Base-by-base conservation (phyloP, 1,140 invertebrate genomes). In the Papilio xuthus region DNA sequence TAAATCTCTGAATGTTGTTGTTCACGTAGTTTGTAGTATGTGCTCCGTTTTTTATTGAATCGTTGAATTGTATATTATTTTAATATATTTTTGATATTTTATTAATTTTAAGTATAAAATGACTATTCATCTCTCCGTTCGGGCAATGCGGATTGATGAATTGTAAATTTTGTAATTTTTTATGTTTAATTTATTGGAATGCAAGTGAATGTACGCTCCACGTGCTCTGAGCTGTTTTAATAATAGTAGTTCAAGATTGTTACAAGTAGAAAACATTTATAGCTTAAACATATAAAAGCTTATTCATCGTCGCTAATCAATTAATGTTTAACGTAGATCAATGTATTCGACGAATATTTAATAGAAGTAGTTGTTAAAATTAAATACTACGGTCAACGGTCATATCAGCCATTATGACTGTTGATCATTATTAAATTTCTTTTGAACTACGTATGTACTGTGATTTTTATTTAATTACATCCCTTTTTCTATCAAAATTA, bases 91-190 rank as follows among this genome's bases (percentile, higher is more conserved):
- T 42, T 44, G 20, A 77, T 60, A 69, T 73, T 73, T 37, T 70
- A 78, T 79, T 79, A 67, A 50, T 77, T 77, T 79, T 80, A 77
- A 75, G 81, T 77, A 15, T 84, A 63, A 60, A 63, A 76, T 63
- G 42, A 88, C 84, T 82, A 90, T 92, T 91, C 91, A 78, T 92
- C 89, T 89, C 87, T 94, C 87, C 90, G 92, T 89, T 84, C 60
- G 92, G 92, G 92, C 92, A 94, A 94, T 94, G 88, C 92, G 91
- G 92, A 94, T 83, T 92, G 90, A 92, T 88, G 92, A 93, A 92
- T 90, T 86, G 88, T 89, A 84, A 44, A 18, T 76, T 37, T 75
- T 41, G n/a, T 76, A 41, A 20, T 15, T 76, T 76, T 76, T 44
- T 12, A 15, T 9, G 18, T 23, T 73, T 4, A 50, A 15, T 8